phyloP scores from a whole-genome alignment of 1,140 invertebrate genomes.

The Brachystomella parvula region DNA sequence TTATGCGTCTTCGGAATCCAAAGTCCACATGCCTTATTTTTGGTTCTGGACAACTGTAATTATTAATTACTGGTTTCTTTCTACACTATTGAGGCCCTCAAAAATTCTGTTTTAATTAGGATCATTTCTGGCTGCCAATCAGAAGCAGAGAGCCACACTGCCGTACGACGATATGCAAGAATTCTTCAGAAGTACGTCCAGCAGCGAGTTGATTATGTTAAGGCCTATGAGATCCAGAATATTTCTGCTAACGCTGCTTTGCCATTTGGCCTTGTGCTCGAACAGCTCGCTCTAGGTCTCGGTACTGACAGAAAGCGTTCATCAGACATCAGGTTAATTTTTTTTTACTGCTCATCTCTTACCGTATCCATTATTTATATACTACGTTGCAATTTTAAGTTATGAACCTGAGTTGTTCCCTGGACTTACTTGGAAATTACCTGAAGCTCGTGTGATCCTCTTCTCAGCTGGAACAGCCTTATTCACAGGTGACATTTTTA shows the following conservation, averaged over 20 bases:
- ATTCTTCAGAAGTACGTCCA: conserved; percentile 55
- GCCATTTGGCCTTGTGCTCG: neutral
- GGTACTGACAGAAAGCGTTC: too few relatives aligned
- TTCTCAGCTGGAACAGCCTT: conserved; percentile 7
- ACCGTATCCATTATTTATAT: too few relatives aligned
- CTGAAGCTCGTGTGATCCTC: conserved; percentile 1
- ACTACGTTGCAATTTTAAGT: too few relatives aligned
- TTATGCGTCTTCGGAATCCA: conserved; percentile 52
- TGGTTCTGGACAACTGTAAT: conserved; percentile 49
- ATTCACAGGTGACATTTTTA: conserved; percentile 17
- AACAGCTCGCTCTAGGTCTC: neutral
- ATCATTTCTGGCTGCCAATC: conserved; percentile 55
- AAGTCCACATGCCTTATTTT: conserved; percentile 53
- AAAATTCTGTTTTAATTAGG: conserved; percentile 34
- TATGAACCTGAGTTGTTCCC: conserved; percentile 19
- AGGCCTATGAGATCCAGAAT: conserved; percentile 10
- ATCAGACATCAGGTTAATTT: too few relatives aligned
- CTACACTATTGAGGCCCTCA: neutral
- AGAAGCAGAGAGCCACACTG: conserved; percentile 49
- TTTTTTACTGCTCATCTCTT: too few relatives aligned
- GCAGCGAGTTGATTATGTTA: conserved; percentile 21
- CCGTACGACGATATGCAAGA: conserved; percentile 51
- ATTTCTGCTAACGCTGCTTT: conserved; percentile 4
- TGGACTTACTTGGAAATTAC: conserved; percentile 6
- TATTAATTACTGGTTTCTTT: neutral